These are phyloP conservation scores for Apogon hyalosoma DNA, from an alignment of 2,797 vertebrate genomes.

Conservation along the genomic window DNA sequence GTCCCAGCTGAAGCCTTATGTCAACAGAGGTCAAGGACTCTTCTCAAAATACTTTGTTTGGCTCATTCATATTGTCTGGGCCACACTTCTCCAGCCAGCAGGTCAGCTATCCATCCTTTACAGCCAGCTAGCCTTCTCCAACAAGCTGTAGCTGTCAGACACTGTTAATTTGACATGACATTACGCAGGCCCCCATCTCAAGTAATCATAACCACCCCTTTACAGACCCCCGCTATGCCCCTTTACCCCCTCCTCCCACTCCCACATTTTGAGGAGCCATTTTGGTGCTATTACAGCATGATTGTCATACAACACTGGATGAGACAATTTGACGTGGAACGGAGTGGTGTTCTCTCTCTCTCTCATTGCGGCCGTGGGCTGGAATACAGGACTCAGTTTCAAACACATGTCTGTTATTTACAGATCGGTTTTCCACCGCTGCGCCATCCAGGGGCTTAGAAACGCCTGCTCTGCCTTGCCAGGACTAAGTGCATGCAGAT, in stretches of 20 bases:
- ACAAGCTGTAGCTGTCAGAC: slow-evolving; percentile 94
- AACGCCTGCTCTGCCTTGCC: slow-evolving; percentile 77
- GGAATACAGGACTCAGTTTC: slow-evolving; percentile 74
- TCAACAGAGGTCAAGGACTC: slow-evolving; percentile 82
- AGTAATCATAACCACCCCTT: slow-evolving; percentile 97
- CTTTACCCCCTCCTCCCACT: slow-evolving; percentile 54
- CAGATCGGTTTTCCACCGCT: slow-evolving; percentile 81
- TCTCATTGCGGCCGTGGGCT: slow-evolving; percentile 74
- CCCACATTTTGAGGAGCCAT: slow-evolving; percentile 87
- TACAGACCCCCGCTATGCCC: slow-evolving; percentile 53
- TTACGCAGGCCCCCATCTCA: slow-evolving; percentile 92
- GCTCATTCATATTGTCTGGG: slow-evolving; percentile 83
- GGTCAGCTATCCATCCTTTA: slow-evolving; percentile 62
- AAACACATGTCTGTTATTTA: slow-evolving; percentile 86
- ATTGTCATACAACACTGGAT: slow-evolving; percentile 87
- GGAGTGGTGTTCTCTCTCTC: slow-evolving; percentile 66
- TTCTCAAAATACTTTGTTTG: slow-evolving; percentile 68
- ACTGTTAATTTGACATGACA: slow-evolving; percentile 96
- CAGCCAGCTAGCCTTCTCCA: slow-evolving; percentile 79
- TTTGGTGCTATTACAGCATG: slow-evolving; percentile 94
- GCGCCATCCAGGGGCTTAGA: slow-evolving; percentile 73
- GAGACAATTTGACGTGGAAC: slow-evolving; percentile 78
- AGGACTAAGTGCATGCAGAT: slow-evolving; percentile 84
- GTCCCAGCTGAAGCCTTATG: slow-evolving; percentile 55
- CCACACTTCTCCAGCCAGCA: slow-evolving; percentile 50